phyloP scores from a whole-genome alignment of 2,888 invertebrate genomes.

The Petrolisthes manimaculis region DNA sequence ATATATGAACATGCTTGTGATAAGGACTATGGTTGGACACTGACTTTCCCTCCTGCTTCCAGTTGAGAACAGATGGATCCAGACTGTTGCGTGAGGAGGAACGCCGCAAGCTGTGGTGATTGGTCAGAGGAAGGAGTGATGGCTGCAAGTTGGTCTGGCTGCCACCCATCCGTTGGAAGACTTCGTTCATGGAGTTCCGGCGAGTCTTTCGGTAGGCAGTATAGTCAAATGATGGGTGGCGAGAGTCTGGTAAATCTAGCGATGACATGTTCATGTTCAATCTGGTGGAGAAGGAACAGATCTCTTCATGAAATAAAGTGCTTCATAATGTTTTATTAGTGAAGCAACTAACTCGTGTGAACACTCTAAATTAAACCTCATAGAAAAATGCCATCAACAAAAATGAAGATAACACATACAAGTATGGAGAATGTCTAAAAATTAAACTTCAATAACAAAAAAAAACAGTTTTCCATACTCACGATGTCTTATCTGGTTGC shows the following conservation, averaged over 20 bases:
- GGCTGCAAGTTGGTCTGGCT: conserved; percentile 50
- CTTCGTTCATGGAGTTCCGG: conserved; percentile 58
- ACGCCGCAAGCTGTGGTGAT: conserved; percentile 23
- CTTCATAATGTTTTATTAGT: no score
- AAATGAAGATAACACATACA: not conserved
- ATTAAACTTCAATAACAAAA: no score
- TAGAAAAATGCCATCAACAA: no score
- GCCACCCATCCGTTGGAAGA: conserved; percentile 30
- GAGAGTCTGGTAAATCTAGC: conserved; percentile 42
- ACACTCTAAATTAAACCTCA: no score
- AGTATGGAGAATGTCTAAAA: not conserved
- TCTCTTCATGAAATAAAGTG: no score
- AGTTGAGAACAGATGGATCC: conserved; percentile 53
- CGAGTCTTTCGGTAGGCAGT: conserved; percentile 48
- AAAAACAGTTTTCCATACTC: no score
- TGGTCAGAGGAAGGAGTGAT: not conserved
- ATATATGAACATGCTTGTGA: no score
- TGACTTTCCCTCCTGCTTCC: conserved; percentile 63
- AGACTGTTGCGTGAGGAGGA: conserved; percentile 57
- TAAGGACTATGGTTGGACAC: conserved; percentile 7
- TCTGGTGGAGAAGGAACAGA: conserved; percentile 11
- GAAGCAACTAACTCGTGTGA: no score
- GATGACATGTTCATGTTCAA: conserved; percentile 23
- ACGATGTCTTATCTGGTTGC: no score
- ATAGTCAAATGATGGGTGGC: conserved; percentile 39